phyloP scores from a whole-genome alignment of 2,888 invertebrate genomes.

The Drosophila parthenogenetica region DNA sequence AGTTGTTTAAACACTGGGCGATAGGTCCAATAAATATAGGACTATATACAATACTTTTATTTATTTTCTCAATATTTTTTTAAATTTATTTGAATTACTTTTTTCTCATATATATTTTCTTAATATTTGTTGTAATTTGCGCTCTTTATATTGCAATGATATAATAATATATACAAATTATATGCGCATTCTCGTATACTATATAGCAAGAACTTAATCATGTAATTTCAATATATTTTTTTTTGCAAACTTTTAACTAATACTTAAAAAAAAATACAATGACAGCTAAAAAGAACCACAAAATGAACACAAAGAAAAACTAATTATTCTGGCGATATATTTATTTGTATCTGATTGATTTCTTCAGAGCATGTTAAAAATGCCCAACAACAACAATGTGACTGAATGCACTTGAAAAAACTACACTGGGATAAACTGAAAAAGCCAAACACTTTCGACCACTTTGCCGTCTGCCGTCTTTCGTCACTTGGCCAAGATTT shows the following conservation, averaged over 20 bases:
- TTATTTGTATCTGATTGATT: slow-evolving; percentile 27
- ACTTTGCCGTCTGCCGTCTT: slow-evolving; percentile 6
- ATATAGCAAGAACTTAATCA: slow-evolving; percentile 55
- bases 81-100: neutral
- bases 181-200: slow-evolving; percentile 59
- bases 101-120: slow-evolving; percentile 3
- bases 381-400: slow-evolving; percentile 2
- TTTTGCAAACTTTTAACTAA: slow-evolving; percentile 46
- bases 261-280: slow-evolving; percentile 12
- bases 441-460: slow-evolving; percentile 22
- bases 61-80: neutral
- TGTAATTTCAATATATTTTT: slow-evolving; percentile 44
- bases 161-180: slow-evolving; percentile 49
- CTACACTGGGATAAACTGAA: slow-evolving; percentile 22
- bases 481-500: slow-evolving; percentile 5
- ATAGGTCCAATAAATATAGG: slow-evolving; percentile 28
- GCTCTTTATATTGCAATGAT: slow-evolving; percentile 55
- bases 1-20: slow-evolving; percentile 27
- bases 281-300: slow-evolving; percentile 8
- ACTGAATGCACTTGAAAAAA: slow-evolving; percentile 33
- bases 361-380: slow-evolving; percentile 11
- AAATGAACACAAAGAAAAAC: slow-evolving; percentile 76
- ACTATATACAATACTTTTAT: slow-evolving; percentile 3
- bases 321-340: slow-evolving; percentile 45
- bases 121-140: slow-evolving; percentile 35